Evolutionary conservation across 2,113 vertebrate species (phyloP).

Genomic region (Peromyscus maniculatus): DNA sequence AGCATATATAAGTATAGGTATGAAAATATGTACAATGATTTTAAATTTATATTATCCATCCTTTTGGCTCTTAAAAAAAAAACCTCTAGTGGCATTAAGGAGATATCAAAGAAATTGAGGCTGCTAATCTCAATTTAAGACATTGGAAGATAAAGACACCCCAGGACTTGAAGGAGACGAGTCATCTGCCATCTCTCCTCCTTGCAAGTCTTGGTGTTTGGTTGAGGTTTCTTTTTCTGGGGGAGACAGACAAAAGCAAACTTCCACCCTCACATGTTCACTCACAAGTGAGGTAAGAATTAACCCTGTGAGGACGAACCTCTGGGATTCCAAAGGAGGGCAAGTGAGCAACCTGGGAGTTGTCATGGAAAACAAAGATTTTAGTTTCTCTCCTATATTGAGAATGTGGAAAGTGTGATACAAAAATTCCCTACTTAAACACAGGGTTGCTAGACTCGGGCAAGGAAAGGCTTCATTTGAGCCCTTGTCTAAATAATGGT

Average conservation of each 20-base stretch:
- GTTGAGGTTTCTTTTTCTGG: not conserved
- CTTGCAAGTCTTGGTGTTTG: not conserved
- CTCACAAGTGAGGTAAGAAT: not conserved
- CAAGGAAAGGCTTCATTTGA: conserved; percentile 60
- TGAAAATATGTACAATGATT: not conserved
- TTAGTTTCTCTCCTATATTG: conserved; percentile 27
- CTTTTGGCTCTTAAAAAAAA: not conserved
- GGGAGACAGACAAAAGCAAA: not conserved
- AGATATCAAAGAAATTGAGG: not conserved
- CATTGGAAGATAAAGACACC: not conserved
- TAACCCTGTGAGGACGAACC: conserved; percentile 1
- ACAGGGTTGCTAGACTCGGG: conserved; percentile 48
- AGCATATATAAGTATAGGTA: not conserved
- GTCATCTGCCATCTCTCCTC: not conserved
- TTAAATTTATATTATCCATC: not conserved
- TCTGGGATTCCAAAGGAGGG: not conserved
- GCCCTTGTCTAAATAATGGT: conserved; percentile 59
- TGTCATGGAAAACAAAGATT: conserved; percentile 46
- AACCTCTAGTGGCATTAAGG: not conserved
- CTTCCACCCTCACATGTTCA: not conserved
- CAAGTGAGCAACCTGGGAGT: conserved; percentile 40
- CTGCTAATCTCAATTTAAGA: not conserved
- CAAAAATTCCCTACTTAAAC: conserved; percentile 71
- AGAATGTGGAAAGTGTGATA: conserved; percentile 60
- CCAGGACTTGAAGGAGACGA: not conserved